A percentile compares a stretch with the other conserved stretches of the same genome.
Conservation (phyloP, 2,113 vertebrate genomes). For the human (Homo sapiens) region DNA sequence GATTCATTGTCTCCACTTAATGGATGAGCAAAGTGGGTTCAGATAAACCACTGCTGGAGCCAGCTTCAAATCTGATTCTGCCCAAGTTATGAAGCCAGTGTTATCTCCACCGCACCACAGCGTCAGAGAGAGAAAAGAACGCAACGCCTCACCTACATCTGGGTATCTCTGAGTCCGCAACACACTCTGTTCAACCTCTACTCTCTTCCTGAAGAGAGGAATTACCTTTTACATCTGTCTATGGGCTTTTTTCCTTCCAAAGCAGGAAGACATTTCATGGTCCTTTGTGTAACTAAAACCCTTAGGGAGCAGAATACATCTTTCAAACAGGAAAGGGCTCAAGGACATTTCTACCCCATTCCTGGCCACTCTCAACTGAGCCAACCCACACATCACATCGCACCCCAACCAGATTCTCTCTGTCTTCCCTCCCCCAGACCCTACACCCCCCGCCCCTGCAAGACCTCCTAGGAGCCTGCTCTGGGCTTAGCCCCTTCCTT, state of each 20-base stretch:
- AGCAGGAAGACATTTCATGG: background rate
- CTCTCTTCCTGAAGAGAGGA: background rate
- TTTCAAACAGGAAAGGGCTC: background rate
- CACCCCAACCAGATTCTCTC: background rate
- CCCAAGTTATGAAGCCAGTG: background rate
- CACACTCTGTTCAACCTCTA: fast-evolving
- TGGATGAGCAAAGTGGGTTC: background rate
- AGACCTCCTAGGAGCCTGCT: background rate
- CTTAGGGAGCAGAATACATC: background rate
- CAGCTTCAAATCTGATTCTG: background rate
- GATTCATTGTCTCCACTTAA: too few relatives aligned
- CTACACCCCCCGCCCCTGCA: background rate
- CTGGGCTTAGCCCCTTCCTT: background rate
- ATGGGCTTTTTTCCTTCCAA: background rate
- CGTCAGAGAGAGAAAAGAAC: too few relatives aligned
- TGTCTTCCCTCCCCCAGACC: background rate
- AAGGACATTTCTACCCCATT: background rate
- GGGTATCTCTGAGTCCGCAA: background rate
- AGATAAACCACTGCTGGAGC: background rate
- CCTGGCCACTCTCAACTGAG: background rate
- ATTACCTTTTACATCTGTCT: background rate
- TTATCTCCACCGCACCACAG: background rate
- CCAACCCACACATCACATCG: background rate
- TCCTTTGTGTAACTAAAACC: background rate
- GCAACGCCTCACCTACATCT: fast-evolving